Evolutionary conservation across 2,113 vertebrate species (phyloP), one percentile per base, ranked within the genome.

Genomic region (Ciconia stormi): DNA sequence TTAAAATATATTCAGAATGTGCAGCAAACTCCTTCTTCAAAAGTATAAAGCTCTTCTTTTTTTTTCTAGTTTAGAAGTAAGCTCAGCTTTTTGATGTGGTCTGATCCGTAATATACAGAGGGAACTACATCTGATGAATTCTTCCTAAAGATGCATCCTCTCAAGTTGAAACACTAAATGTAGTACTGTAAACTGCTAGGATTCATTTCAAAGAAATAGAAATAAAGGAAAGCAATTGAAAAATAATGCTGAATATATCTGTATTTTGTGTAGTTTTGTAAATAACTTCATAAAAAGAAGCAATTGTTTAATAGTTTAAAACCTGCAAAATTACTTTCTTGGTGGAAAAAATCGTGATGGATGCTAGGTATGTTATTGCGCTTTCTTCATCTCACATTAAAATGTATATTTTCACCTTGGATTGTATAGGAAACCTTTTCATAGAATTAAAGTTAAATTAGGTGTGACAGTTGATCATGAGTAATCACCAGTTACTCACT

Each of bases 381-480:
- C 78, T 95, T 70, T 93, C 83, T 96, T 95, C 73, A 87, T 70
- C 10, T 94, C 84, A 84, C 70, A 82, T 97, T 96, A 96, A 98
- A 97, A 97, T 97, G 90, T 98, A 38, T 95, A 78, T 97, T 96
- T 78, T 97, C 67, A 92, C 73, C 89, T 97, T 93, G 76, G 66
- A 83, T 81, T 76, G 4, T 77, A 76, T 93, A 56, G 74, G 89
- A 95, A 92, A 92, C 62, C 59, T 97, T 97, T 96, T 70, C 53
- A 91, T 73, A 82, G 77, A 96, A 85, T 91, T 95, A 79, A 96
- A 95, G 74, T 93, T 97, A 97, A 98, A 97, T 97, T 97, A 91
- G 72, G 66, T 96, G 52, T 97, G 95, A 91, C 91, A 93, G 81
- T 91, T 97, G 88, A 95, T 97, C 11, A 25, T 96, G 95, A 97